A percentile compares a stretch with the other conserved stretches of the same genome.
phyloP scores from a whole-genome alignment of 2,113 vertebrate genomes.

The Xiphophorus maculatus region DNA sequence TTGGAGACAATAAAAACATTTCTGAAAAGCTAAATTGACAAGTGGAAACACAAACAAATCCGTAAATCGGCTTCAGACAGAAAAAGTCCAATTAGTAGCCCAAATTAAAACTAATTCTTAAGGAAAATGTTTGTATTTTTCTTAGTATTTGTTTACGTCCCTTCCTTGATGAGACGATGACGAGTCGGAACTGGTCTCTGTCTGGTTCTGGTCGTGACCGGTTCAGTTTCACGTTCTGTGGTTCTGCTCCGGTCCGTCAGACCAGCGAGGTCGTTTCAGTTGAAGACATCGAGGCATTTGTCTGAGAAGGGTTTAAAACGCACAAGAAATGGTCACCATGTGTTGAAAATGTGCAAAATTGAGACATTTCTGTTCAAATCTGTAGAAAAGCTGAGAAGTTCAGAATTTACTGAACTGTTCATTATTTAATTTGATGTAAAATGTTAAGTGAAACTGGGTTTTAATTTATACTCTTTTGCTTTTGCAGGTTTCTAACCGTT shows the following conservation, averaged over 20 bases:
- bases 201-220: constrained; percentile 31
- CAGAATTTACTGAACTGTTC: not conserved
- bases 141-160: constrained; percentile 16
- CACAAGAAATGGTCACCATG: not conserved
- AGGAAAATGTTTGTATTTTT: no score
- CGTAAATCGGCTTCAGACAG: not conserved
- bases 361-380: not conserved
- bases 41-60: no score
- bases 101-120: no score
- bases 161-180: constrained; percentile 89
- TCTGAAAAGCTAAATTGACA: no score
- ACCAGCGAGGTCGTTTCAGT: constrained; percentile 31
- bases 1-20: not conserved
- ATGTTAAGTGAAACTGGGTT: not conserved
- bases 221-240: constrained; percentile 76
- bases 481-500: constrained; percentile 56
- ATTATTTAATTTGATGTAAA: not conserved
- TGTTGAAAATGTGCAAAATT: not conserved
- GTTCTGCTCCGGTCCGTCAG: constrained; percentile 54
- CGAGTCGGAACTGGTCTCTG: constrained; percentile 80
- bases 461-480: not conserved
- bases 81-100: not conserved
- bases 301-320: constrained; percentile 83
- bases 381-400: not conserved
- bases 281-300: constrained; percentile 89